phyloP scores from a whole-genome alignment of 2,113 vertebrate species.

The Myxocyprinus asiaticus region DNA sequence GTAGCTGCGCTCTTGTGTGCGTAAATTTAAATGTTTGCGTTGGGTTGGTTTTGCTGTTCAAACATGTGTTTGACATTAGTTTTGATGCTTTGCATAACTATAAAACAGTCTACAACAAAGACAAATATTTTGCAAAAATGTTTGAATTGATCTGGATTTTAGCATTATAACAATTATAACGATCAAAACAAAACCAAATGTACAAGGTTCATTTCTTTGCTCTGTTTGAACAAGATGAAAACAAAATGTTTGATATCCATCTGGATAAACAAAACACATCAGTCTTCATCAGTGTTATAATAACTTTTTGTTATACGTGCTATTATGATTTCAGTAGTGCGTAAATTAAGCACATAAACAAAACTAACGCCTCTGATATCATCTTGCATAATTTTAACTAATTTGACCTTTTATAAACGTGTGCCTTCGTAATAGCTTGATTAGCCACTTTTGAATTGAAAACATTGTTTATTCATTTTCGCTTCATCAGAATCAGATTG shows the following conservation, averaged over 20 bases:
- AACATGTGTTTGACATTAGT: not conserved
- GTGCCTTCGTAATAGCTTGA: no score
- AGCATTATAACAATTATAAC: not conserved
- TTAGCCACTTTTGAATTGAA: no score
- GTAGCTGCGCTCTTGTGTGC: not conserved
- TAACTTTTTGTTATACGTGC: not conserved
- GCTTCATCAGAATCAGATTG: not conserved
- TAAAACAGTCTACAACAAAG: not conserved
- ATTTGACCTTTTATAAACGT: no score
- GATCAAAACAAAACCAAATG: not conserved
- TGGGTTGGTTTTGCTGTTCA: not conserved
- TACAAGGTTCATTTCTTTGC: not conserved
- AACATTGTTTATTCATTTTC: not conserved
- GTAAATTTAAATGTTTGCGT: no score
- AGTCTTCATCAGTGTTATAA: not conserved
- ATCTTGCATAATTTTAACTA: not conserved
- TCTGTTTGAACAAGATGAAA: slow-evolving; percentile 7
- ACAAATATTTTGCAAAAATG: not conserved
- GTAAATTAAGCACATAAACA: not conserved
- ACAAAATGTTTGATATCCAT: not conserved
- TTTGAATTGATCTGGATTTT: not conserved
- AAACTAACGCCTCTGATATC: not conserved
- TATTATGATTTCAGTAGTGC: not conserved
- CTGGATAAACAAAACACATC: not conserved
- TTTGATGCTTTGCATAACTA: not conserved